Conservation (phyloP, 2,797 vertebrate species). For the Helarctos malayanus region DNA sequence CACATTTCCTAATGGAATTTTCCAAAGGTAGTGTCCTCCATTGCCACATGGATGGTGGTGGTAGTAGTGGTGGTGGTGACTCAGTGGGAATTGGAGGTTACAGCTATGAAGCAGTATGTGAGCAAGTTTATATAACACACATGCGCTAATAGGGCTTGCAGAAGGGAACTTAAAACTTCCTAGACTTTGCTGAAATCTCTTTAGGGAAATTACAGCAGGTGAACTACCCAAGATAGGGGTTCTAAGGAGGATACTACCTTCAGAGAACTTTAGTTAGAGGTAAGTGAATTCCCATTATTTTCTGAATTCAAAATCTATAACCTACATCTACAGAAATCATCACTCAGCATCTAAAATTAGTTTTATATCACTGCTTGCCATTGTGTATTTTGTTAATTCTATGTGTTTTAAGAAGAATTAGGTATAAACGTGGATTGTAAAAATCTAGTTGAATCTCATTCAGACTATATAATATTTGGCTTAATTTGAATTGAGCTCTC, state of each 20-base stretch:
- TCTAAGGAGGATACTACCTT: constrained; percentile 92
- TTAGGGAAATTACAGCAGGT: constrained; percentile 89
- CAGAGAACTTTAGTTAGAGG: constrained; percentile 91
- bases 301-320: constrained; percentile 78
- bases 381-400: constrained; percentile 82
- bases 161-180: constrained; percentile 89
- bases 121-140: constrained; percentile 83
- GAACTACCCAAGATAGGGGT: constrained; percentile 91
- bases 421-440: constrained; percentile 42
- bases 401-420: constrained; percentile 65
- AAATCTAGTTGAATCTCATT: constrained; percentile 36
- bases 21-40: constrained; percentile 88
- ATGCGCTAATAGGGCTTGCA: constrained; percentile 91
- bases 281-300: constrained; percentile 90
- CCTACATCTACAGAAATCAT: constrained; percentile 69
- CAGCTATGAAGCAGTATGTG: constrained; percentile 74
- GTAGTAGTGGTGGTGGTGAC: constrained; percentile 31
- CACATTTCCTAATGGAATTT: constrained; percentile 89
- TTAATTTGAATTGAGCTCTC: constrained; percentile 37
- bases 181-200: constrained; percentile 89
- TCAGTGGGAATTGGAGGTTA: constrained; percentile 75
- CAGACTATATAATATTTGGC: constrained; percentile 26
- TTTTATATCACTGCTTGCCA: constrained; percentile 86
- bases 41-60: constrained; percentile 74
- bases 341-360: constrained; percentile 69